A percentile compares a stretch with the other conserved stretches of the same genome.
Conservation (phyloP, 1,140 invertebrate species). For the Heliconius himera region DNA sequence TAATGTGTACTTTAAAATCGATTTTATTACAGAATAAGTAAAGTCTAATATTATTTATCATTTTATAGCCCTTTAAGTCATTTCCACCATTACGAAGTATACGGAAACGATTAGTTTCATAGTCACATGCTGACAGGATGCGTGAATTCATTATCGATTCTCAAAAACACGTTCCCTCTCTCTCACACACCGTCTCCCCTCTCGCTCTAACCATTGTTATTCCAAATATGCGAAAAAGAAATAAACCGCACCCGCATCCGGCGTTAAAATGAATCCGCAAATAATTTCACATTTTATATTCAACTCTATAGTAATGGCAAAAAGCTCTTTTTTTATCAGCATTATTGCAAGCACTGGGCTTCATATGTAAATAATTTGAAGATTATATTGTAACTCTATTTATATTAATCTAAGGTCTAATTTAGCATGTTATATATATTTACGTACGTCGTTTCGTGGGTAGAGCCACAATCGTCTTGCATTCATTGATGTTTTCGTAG, state of each 20-base stretch:
- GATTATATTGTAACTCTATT: constrained; percentile 27
- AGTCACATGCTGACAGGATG: constrained; percentile 77
- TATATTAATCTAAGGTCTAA: constrained; percentile 13
- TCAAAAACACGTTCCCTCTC: constrained; percentile 53
- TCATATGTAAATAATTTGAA: constrained; percentile 34
- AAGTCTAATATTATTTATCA: constrained; percentile 24
- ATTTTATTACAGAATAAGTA: background rate
- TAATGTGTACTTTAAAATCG: background rate
- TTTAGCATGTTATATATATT: constrained; percentile 18
- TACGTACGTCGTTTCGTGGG: background rate
- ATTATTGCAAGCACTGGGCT: background rate
- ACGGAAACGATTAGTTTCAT: constrained; percentile 78
- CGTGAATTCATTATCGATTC: constrained; percentile 75
- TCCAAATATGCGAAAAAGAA: constrained; percentile 37
- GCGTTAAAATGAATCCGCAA: constrained; percentile 45
- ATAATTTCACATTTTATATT: constrained; percentile 14
- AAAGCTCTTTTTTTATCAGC: background rate
- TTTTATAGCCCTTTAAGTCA: constrained; percentile 32
- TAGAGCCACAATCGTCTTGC: constrained; percentile 32
- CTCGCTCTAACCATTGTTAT: constrained; percentile 38
- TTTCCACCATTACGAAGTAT: constrained; percentile 40
- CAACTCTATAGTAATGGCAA: background rate
- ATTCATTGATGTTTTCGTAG: constrained; percentile 49
- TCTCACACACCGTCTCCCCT: constrained; percentile 31
- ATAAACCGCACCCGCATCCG: constrained; percentile 58